A percentile compares a stretch with the other conserved stretches of the same genome.
Conservation (phyloP, 2,797 vertebrate species). For the Furcifer pardalis region DNA sequence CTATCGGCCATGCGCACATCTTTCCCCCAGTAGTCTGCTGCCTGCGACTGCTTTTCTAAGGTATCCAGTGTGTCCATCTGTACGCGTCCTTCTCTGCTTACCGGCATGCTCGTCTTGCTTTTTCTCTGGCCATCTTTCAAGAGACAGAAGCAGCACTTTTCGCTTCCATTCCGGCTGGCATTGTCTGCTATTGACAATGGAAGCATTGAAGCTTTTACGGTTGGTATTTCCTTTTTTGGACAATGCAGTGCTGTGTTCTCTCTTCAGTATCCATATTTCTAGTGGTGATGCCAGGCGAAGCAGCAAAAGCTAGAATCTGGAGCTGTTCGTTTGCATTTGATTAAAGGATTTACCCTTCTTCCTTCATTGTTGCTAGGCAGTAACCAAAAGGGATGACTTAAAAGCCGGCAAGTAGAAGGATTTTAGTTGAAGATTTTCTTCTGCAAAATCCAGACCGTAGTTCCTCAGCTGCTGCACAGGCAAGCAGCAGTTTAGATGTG, state of each 20-base stretch:
- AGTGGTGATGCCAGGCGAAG: constrained; percentile 58
- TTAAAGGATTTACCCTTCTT: constrained; percentile 71
- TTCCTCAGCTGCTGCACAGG: constrained; percentile 77
- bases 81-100: constrained; percentile 64
- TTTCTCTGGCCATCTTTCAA: constrained; percentile 61
- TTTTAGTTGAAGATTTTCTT: constrained; percentile 64
- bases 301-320: constrained; percentile 57
- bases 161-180: constrained; percentile 30
- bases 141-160: constrained; percentile 65
- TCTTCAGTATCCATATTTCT: constrained; percentile 80
- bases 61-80: constrained; percentile 76
- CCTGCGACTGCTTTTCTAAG: constrained; percentile 67
- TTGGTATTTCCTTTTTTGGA: constrained; percentile 72
- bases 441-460: constrained; percentile 72
- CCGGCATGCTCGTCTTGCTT: constrained; percentile 57
- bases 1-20: constrained; percentile 76
- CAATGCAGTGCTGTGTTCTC: constrained; percentile 78
- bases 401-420: constrained; percentile 19
- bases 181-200: constrained; percentile 50
- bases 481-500: constrained; percentile 84
- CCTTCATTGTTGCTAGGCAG: constrained; percentile 79
- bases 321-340: constrained; percentile 60
- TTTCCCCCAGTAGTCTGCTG: constrained; percentile 68
- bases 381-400: constrained; percentile 65
- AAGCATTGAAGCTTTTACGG: constrained; percentile 68